Percentiles rank a stretch among this genome's conserved stretches.
These are phyloP conservation scores for Nannospalax galili DNA, from an alignment of 2,113 vertebrate species.

Conservation along the genomic window DNA sequence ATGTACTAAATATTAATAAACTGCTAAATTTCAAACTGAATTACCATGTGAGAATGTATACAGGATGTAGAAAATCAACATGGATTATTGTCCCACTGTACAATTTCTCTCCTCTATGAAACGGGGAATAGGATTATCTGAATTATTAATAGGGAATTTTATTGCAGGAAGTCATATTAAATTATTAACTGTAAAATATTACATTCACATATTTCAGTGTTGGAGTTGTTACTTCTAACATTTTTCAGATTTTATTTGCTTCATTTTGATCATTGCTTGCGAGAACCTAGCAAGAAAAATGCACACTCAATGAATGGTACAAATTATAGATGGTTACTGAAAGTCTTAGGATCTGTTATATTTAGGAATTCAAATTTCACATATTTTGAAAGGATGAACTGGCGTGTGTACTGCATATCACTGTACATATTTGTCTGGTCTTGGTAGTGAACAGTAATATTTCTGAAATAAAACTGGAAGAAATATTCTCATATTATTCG, in stretches of 20 bases:
- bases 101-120: conserved; percentile 1
- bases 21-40: not conserved
- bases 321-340: not conserved
- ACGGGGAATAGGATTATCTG: not conserved
- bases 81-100: not conserved
- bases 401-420: rapidly evolving
- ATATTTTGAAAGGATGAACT: not conserved
- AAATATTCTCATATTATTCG: not conserved
- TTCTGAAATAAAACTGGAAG: not conserved
- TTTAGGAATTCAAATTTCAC: not conserved
- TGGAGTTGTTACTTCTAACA: not conserved
- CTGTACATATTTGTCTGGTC: not conserved
- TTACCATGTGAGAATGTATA: not conserved
- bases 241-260: not conserved
- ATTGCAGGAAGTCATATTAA: conserved; percentile 33
- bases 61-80: not conserved
- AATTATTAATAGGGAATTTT: conserved; percentile 57
- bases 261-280: conserved; percentile 24
- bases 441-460: not conserved
- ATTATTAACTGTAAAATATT: conserved; percentile 7
- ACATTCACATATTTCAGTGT: not conserved
- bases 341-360: not conserved
- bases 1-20: conserved; percentile 45
- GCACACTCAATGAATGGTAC: not conserved
- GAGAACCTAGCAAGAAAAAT: not conserved